Evolutionary conservation across 2,888 invertebrate species (phyloP).

Genomic region (Oxycera nigricornis): DNA sequence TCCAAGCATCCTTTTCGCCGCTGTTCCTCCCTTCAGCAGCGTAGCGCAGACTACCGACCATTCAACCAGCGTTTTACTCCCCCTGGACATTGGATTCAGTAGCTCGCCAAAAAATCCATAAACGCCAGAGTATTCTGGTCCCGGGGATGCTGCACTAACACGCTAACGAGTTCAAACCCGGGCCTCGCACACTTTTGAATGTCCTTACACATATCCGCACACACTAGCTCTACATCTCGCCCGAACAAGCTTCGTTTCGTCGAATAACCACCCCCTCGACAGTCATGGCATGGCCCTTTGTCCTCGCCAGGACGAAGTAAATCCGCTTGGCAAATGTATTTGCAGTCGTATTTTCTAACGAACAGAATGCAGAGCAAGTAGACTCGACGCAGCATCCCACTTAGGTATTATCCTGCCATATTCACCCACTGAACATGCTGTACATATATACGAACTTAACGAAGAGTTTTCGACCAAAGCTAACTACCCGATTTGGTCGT

Average conservation of each 20-base stretch:
- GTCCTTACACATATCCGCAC: not conserved
- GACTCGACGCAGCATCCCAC: constrained; percentile 17
- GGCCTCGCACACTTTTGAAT: constrained; percentile 17
- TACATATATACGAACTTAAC: constrained; percentile 5
- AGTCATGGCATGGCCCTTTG: not conserved
- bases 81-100: not conserved
- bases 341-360: not conserved
- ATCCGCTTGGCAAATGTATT: constrained; percentile 3
- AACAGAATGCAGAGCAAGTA: constrained; percentile 1
- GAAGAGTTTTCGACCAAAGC: constrained; percentile 18
- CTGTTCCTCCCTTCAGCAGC: not conserved
- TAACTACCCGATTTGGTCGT: not conserved
- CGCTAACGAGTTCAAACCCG: constrained; percentile 7
- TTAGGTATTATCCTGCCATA: not conserved
- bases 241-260: not conserved
- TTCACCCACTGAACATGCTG: constrained; percentile 2
- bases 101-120: constrained; percentile 31
- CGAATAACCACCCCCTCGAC: constrained; percentile 1
- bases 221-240: not conserved
- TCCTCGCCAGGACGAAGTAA: not conserved
- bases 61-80: not conserved
- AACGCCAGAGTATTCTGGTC: constrained; percentile 34
- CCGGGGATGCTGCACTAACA: constrained; percentile 25
- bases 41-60: not conserved
- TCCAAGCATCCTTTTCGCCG: not conserved